These are phyloP conservation scores for Thera obeliscata DNA, from an alignment of 2,888 invertebrate species.

Conservation along the genomic window DNA sequence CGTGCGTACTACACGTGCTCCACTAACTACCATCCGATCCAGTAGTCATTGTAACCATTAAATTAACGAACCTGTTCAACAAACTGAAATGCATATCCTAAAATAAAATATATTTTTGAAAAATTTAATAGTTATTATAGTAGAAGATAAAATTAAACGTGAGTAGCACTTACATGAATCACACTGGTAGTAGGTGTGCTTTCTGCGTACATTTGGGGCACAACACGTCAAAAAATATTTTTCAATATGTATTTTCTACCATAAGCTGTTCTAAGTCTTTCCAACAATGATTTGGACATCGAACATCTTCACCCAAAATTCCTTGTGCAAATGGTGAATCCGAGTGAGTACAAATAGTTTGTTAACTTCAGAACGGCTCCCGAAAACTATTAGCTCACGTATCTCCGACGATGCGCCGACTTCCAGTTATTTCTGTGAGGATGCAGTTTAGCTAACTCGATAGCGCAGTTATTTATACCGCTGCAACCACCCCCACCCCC, in stretches of 20 bases:
- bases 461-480: conserved; percentile 51
- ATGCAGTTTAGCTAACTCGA: conserved; percentile 22
- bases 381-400: conserved; percentile 23
- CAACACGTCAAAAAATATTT: too few species aligned
- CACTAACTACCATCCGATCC: not conserved
- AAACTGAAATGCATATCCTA: too few species aligned
- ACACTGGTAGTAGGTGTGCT: too few species aligned
- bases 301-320: not conserved
- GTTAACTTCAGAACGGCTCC: conserved; percentile 9
- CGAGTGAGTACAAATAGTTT: conserved; percentile 15
- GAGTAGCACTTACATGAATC: too few species aligned
- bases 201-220: too few species aligned
- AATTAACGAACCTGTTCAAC: not conserved
- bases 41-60: too few species aligned
- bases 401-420: conserved; percentile 19
- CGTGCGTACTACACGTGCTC: conserved; percentile 1
- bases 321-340: conserved; percentile 7
- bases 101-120: too few species aligned
- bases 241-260: too few species aligned
- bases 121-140: too few species aligned
- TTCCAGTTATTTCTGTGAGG: conserved; percentile 25
- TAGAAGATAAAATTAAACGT: too few species aligned
- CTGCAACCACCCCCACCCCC: not conserved
- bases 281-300: not conserved
- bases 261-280: too few species aligned